Base-by-base conservation (phyloP, 2,797 vertebrate genomes). In the Hemitrygon akajei region DNA sequence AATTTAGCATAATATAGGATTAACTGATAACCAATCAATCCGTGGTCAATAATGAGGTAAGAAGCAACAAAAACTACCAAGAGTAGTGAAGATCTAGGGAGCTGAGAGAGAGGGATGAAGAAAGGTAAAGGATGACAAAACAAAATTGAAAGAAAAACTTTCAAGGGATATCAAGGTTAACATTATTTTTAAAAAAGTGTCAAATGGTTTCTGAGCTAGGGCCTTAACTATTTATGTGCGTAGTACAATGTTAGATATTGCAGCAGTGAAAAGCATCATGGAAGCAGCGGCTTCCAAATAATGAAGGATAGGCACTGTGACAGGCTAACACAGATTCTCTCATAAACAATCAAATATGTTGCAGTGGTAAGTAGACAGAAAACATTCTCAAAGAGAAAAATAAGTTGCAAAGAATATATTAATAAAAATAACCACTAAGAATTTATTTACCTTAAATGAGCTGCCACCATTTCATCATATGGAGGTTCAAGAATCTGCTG, bases 381-480 rank as follows among this genome's bases (percentile, higher is more conserved):
- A 82, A 82, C 25, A 16, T 14, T 93, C 58, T 34, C 60, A 71
- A 91, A 71, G n/a, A 71, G 47, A 22, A 69, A 37, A 63, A 87
- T 63, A 47, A 86, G 82, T 60, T 86, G 0, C 5, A 71, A 25
- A 25, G 37, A 91, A 69, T 18, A 63, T 20, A 10, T 91, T 58
- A 14, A 56, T 10, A 27, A 9, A 60, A 37, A 80, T 60, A 93
- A 63, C n/a, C 12, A 81, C 27, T 20, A 60, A 86, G n/a, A 9
- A 14, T 47, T 20, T 10, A 94, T 47, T 96, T 96, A 99, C 99
- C 98, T 98, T 95, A 99, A 97, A 94, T 99, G 99, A 94, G 98
- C 98, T 30, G 98, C 98, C 93, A 99, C 98, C 98, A 99, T 99
- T 96, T 99, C 98, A 75, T 99, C 99, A 2, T 99, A 99, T 0